phyloP scores from a whole-genome alignment of 2,888 invertebrate genomes.

The Diaprepes abbreviatus region DNA sequence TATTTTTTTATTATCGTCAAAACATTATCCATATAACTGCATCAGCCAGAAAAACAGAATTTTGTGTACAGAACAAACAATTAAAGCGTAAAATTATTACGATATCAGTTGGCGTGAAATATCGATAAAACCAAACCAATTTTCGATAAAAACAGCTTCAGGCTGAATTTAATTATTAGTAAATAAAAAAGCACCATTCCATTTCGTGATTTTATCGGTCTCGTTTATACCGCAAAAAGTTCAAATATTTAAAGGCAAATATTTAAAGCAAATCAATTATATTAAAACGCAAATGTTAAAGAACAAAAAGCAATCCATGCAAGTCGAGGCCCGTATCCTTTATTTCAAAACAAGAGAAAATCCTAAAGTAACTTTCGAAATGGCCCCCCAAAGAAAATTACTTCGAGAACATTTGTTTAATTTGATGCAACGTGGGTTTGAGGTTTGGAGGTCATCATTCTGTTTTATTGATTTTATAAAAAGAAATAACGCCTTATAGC shows the following conservation, averaged over 20 bases:
- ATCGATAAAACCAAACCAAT: slow-evolving; percentile 19
- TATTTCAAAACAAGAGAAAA: no score
- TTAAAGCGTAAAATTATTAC: slow-evolving; percentile 17
- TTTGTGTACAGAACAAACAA: slow-evolving; percentile 13
- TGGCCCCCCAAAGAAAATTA: no score
- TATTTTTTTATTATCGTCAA: slow-evolving; percentile 7
- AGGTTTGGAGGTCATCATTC: no score
- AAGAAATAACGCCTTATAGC: no score
- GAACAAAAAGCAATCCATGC: no score
- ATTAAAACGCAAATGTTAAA: no score
- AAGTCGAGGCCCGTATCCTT: no score
- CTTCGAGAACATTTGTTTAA: no score
- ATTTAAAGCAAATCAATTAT: no score
- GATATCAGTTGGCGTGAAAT: slow-evolving; percentile 19
- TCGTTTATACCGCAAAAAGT: neutral
- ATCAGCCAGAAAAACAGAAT: slow-evolving; percentile 16
- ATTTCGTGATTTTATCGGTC: slow-evolving; percentile 3
- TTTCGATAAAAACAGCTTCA: slow-evolving; percentile 15
- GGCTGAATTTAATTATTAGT: slow-evolving; percentile 12
- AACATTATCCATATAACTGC: neutral
- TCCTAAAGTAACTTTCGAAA: no score
- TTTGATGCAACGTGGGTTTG: no score
- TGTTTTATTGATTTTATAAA: no score
- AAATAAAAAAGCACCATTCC: slow-evolving; percentile 16
- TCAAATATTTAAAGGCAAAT: slow-evolving; percentile 1